Base-by-base conservation (phyloP, 2,797 vertebrate genomes). In the Tachyglossus aculeatus region DNA sequence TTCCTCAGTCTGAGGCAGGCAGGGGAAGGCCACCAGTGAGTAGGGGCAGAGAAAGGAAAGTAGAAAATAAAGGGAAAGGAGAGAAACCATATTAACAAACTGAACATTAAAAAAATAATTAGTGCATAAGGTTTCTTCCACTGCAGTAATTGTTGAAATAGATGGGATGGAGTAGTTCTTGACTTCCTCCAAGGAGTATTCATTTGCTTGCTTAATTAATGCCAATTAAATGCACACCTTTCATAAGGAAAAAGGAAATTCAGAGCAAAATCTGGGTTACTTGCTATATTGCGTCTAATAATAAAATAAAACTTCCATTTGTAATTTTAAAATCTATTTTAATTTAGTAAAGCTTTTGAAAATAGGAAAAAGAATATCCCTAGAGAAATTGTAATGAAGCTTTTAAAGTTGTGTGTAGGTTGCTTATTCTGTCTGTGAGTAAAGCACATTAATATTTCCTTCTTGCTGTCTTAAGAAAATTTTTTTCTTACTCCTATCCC, bases 161-260 rank as follows among this genome's bases (percentile, higher is more conserved):
- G 19, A 31, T 19, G 16, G 1, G 33, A 32, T 52, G 52, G 80
- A 78, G 64, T 32, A 7, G 11, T 19, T 34, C 74, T 69, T 70
- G 2, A 67, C 54, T 82, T 79, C 36, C 56, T 76, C 33, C 51
- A 36, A 57, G 18, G 29, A 50, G 14, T 64, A 58, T 61, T 64
- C 60, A 39, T 73, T 29, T 55, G 37, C 31, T 36, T 74, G 65
- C 37, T 37, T 81, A 80, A 82, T 82, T 71, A 74, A 57, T 80
- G 70, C 53, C 58, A 72, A 61, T 36, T 70, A 65, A 84, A 75
- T 16, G 16, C 16, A 70, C 65, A 29, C 8, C 9, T 56, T 38
- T 9, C 36, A 55, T 48, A 73, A 57, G 38, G 27, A 67, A 66
- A 58, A 37, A 70, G 2, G 10, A 40, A 77, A 77, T 55, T 71